These are phyloP conservation scores for Sminthopsis crassicaudata DNA, from an alignment of 2,113 vertebrate species.

Conservation along the genomic window DNA sequence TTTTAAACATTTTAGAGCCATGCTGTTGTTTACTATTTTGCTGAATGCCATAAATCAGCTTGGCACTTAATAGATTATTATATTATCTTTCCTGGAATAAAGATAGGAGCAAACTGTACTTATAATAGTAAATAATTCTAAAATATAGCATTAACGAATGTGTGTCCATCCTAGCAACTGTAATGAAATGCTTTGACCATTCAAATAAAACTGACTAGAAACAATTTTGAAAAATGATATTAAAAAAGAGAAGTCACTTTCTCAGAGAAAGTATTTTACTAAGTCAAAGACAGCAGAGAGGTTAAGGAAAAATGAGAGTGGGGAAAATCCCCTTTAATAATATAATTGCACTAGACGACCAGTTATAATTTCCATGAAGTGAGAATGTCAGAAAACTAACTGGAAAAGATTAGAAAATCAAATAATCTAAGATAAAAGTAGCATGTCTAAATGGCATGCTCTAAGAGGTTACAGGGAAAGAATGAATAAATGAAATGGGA, in stretches of 20 bases:
- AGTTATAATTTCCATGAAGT: slow-evolving; percentile 39
- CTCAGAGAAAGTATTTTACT: background rate
- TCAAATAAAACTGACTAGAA: slow-evolving; percentile 19
- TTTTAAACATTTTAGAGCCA: background rate
- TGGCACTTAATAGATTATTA: slow-evolving; percentile 32
- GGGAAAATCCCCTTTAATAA: background rate
- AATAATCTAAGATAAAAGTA: slow-evolving; percentile 38
- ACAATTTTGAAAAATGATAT: background rate
- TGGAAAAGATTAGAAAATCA: slow-evolving; percentile 14
- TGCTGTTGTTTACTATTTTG: background rate
- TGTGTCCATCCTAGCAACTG: slow-evolving; percentile 9
- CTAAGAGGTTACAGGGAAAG: slow-evolving; percentile 33
- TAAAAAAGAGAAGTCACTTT: background rate
- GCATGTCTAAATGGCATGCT: slow-evolving; percentile 14
- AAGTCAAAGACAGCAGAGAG: background rate
- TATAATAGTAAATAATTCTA: slow-evolving; percentile 12
- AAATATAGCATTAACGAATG: slow-evolving; percentile 23
- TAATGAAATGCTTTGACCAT: background rate
- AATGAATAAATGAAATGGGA: slow-evolving; percentile 37
- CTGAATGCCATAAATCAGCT: slow-evolving; percentile 20
- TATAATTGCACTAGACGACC: background rate
- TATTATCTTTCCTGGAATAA: background rate
- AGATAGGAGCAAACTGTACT: background rate
- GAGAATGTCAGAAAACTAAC: slow-evolving; percentile 12
- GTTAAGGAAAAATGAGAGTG: background rate